Conservation (phyloP, 2,888 invertebrate genomes). For the Leptopilina syphax region DNA sequence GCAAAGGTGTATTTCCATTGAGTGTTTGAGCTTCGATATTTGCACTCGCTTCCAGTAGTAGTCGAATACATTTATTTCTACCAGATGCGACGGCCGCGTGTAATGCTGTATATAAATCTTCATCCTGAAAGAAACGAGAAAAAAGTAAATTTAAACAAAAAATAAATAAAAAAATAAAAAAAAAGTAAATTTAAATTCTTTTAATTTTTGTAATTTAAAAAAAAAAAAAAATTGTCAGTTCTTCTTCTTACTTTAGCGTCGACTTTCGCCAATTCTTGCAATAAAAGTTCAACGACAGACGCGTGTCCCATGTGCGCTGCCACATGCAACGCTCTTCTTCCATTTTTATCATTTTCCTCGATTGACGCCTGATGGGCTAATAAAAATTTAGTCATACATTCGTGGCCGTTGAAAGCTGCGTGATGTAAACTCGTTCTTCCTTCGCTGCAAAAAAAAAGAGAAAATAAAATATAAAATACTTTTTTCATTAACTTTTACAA, state of each 20-base stretch:
- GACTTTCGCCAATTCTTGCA: constrained; percentile 77
- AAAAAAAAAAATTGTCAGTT: neutral
- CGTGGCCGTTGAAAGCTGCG: constrained; percentile 81
- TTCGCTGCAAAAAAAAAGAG: constrained; percentile 72
- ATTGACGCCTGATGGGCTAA: constrained; percentile 78
- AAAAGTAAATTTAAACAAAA: neutral
- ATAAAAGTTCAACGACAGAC: constrained; percentile 75
- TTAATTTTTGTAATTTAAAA: neutral
- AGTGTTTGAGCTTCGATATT: constrained; percentile 80
- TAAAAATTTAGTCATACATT: constrained; percentile 79
- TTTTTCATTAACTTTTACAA: neutral
- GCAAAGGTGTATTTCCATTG: constrained; percentile 81
- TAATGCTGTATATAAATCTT: constrained; percentile 80
- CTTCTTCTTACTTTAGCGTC: constrained; percentile 76
- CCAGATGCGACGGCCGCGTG: constrained; percentile 82
- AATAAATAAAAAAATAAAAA: neutral
- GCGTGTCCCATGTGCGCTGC: constrained; percentile 81
- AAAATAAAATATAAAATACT: neutral
- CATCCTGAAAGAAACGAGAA: constrained; percentile 58
- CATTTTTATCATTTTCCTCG: constrained; percentile 82
- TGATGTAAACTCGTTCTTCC: constrained; percentile 83
- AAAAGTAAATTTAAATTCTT: no score
- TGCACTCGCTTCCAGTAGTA: constrained; percentile 78
- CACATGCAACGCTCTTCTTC: constrained; percentile 81
- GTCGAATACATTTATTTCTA: constrained; percentile 74